Evolutionary conservation across 2,888 invertebrate genomes (phyloP).

Genomic region (Serrognathus titanus): DNA sequence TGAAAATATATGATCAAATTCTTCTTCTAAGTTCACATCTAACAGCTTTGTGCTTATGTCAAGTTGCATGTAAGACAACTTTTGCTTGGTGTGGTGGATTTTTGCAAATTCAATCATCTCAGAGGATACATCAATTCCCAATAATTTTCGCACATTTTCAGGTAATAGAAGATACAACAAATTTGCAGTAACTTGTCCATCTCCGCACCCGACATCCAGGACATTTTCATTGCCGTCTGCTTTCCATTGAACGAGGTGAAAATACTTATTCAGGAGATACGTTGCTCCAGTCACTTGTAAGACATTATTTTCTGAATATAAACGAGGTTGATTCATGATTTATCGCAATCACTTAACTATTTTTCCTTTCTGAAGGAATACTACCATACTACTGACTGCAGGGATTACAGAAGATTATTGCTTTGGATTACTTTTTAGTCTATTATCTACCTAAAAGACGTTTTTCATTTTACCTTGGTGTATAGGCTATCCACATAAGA

Average conservation of each 20-base stretch:
- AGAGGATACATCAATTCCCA: constrained; percentile 68
- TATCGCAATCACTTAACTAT: no score
- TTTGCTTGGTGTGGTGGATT: constrained; percentile 45
- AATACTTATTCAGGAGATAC: constrained; percentile 63
- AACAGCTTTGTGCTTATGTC: constrained; percentile 58
- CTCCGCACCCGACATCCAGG: constrained; percentile 73
- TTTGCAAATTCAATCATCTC: constrained; percentile 64
- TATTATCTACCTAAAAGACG: no score
- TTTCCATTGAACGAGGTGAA: constrained; percentile 51
- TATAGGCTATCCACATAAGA: no score
- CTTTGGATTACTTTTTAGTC: no score
- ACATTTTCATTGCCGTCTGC: constrained; percentile 52
- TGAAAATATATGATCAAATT: constrained; percentile 69
- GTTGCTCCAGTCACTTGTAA: constrained; percentile 66
- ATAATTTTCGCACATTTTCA: constrained; percentile 49
- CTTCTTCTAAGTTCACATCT: constrained; percentile 49
- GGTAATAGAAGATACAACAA: constrained; percentile 62
- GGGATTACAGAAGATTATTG: no score
- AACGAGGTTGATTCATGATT: constrained; percentile 59
- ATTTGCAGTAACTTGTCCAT: constrained; percentile 66
- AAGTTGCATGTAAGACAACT: constrained; percentile 49
- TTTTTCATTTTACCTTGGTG: no score
- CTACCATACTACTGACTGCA: no score
- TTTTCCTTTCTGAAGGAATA: no score
- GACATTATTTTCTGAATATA: constrained; percentile 66